These are phyloP conservation scores for Syngnathus floridae DNA, from an alignment of 2,113 vertebrate species.

Conservation along the genomic window DNA sequence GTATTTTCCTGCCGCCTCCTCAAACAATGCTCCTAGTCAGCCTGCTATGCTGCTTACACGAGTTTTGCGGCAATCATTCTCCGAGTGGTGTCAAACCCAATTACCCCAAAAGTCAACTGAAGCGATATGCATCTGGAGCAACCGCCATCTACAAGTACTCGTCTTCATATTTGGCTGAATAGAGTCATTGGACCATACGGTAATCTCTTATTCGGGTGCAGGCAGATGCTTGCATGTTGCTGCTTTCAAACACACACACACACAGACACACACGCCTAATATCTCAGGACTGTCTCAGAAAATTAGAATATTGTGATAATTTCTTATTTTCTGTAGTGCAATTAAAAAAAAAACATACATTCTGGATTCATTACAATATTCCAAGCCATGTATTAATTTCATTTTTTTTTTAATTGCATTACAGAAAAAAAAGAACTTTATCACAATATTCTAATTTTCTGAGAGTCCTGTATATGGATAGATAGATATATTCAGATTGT, in stretches of 20 bases:
- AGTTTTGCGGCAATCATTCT: slow-evolving; percentile 27
- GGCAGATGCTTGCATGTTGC: slow-evolving; percentile 25
- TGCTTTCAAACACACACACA: slow-evolving; percentile 25
- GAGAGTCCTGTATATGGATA: too few relatives aligned
- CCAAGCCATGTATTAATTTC: too few relatives aligned
- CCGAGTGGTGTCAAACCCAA: slow-evolving; percentile 43
- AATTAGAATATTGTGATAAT: too few relatives aligned
- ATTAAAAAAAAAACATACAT: too few relatives aligned
- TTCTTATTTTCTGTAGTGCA: too few relatives aligned
- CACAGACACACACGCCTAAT: slow-evolving; percentile 19
- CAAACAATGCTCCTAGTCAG: slow-evolving; percentile 30
- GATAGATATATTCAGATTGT: too few relatives aligned
- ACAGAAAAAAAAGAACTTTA: too few relatives aligned
- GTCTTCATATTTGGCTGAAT: slow-evolving; percentile 37
- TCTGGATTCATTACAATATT: too few relatives aligned
- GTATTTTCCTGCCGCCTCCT: slow-evolving; percentile 20
- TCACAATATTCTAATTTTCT: too few relatives aligned
- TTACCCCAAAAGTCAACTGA: slow-evolving; percentile 34
- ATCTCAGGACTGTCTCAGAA: too few relatives aligned
- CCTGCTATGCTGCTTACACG: slow-evolving; percentile 53
- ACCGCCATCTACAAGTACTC: slow-evolving; percentile 43
- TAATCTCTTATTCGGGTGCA: slow-evolving; percentile 51
- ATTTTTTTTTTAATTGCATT: too few relatives aligned
- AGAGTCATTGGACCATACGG: slow-evolving; percentile 44
- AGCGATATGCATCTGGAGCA: slow-evolving; percentile 50